A percentile compares a stretch with the other conserved stretches of the same genome.
Conservation (phyloP, 2,888 invertebrate species). For the Zootermopsis nevadensis region DNA sequence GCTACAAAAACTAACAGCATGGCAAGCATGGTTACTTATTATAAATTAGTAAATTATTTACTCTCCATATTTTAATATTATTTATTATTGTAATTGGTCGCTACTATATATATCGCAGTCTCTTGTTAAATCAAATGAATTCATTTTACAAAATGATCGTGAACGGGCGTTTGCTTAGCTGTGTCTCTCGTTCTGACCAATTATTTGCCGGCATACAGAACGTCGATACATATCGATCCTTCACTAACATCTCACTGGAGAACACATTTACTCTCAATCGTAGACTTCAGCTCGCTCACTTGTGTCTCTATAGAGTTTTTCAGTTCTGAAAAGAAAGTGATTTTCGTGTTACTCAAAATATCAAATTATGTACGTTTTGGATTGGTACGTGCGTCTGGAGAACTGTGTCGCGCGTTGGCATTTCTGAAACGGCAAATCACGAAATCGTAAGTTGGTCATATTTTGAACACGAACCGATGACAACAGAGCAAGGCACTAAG, state of each 20-base stretch:
- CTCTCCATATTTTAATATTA: conserved; percentile 49
- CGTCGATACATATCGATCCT: conserved; percentile 43
- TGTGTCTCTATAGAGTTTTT: conserved; percentile 97
- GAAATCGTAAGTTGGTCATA: neutral
- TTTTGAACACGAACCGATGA: too few relatives aligned
- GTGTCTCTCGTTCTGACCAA: conserved; percentile 9
- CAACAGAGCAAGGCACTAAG: too few relatives aligned
- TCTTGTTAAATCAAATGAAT: conserved; percentile 51
- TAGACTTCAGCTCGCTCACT: conserved; percentile 95
- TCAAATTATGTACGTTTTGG: neutral
- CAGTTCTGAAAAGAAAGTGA: conserved; percentile 83
- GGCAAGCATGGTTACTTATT: conserved; percentile 52
- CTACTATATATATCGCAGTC: conserved; percentile 53
- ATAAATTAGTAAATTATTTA: conserved; percentile 41
- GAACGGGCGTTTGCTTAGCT: conserved; percentile 40
- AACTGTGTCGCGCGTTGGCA: neutral
- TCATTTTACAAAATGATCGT: conserved; percentile 46
- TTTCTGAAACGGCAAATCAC: neutral
- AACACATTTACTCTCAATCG: conserved; percentile 96
- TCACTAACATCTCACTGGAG: conserved; percentile 79
- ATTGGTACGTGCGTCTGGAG: neutral
- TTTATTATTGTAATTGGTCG: conserved; percentile 53
- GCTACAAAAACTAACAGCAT: conserved; percentile 51
- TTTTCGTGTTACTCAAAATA: neutral
- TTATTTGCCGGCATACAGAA: conserved; percentile 11